Evolutionary conservation across 2,113 vertebrate genomes (phyloP).

Genomic region (Rousettus leschenaultii): DNA sequence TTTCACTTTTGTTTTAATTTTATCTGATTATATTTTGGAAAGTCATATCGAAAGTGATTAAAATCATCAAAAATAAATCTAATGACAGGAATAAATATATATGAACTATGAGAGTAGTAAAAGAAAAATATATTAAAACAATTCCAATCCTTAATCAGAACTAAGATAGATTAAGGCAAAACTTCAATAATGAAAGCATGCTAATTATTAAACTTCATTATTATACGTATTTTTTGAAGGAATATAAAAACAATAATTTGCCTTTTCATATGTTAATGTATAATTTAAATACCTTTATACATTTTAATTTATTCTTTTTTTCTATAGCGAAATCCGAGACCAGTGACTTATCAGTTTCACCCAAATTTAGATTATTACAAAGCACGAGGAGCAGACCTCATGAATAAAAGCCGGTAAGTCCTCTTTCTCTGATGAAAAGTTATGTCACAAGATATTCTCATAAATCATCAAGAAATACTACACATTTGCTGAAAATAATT

Average conservation of each 20-base stretch:
- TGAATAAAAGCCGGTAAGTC: slow-evolving; percentile 94
- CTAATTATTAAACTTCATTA: not conserved
- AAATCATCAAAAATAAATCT: slow-evolving; percentile 29
- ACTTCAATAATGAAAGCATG: not conserved
- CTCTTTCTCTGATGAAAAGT: not conserved
- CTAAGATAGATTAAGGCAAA: not conserved
- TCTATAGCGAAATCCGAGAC: slow-evolving; percentile 92
- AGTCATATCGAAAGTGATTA: not conserved
- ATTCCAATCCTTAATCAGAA: not conserved
- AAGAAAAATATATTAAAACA: not conserved
- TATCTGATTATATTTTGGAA: not conserved
- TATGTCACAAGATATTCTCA: not conserved
- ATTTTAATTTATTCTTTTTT: slow-evolving; percentile 39
- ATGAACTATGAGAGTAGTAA: not conserved
- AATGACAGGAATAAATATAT: not conserved
- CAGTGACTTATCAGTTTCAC: slow-evolving; percentile 96
- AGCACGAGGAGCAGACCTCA: slow-evolving; percentile 94
- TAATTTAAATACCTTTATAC: not conserved
- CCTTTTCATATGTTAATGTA: not conserved
- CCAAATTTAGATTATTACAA: slow-evolving; percentile 99
- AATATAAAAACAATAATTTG: not conserved
- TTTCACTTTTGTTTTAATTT: not conserved
- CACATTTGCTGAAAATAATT: not conserved
- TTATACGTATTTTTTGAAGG: not conserved
- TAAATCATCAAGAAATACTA: not conserved